Conservation (phyloP, 2,797 vertebrate genomes). For the Capromys pilorides region DNA sequence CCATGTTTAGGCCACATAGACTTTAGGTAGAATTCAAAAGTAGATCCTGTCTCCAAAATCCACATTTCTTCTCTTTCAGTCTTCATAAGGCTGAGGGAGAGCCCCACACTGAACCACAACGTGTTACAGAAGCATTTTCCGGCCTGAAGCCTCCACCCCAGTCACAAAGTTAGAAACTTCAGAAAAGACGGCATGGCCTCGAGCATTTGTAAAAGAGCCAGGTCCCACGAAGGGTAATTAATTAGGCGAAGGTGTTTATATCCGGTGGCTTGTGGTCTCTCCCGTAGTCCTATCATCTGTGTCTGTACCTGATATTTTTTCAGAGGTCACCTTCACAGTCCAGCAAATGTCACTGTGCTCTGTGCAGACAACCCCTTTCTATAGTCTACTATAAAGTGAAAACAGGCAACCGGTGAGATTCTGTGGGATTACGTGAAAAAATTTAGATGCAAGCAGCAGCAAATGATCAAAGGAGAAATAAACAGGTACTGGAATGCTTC, state of each 20-base stretch:
- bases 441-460: not conserved
- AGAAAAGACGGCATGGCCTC: not conserved
- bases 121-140: not conserved
- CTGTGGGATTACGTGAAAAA: not conserved
- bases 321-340: not conserved
- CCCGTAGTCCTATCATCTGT: not conserved
- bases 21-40: not conserved
- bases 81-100: not conserved
- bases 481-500: not conserved
- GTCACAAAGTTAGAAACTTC: not conserved
- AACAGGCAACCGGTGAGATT: not conserved
- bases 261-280: not conserved
- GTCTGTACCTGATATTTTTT: not conserved
- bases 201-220: not conserved
- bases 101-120: not conserved
- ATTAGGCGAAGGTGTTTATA: not conserved
- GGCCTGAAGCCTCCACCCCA: not conserved
- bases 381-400: not conserved
- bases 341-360: not conserved
- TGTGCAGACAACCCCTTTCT: not conserved
- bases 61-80: not conserved
- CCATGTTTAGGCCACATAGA: not conserved
- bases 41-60: not conserved
- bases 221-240: not conserved
- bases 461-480: not conserved